Conservation (phyloP, 2,888 invertebrate genomes). For the Sminthurinus aureus region DNA sequence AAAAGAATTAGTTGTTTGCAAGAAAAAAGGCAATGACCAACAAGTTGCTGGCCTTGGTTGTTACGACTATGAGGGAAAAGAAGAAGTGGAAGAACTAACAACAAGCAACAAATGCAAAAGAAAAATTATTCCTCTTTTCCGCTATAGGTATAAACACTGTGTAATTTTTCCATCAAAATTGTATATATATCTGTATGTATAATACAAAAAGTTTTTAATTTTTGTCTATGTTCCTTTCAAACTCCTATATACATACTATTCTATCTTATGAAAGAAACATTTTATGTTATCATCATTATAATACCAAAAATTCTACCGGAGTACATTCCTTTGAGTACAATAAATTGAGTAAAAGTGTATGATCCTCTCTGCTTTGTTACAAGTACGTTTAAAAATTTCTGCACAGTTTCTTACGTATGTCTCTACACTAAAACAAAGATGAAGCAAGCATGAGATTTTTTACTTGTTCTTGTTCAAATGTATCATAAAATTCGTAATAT, state of each 20-base stretch:
- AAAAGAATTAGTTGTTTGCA: background rate
- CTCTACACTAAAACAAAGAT: no score
- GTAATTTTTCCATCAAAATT: conserved; percentile 5
- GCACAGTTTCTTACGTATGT: no score
- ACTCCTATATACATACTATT: background rate
- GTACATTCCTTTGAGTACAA: background rate
- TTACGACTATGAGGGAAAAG: background rate
- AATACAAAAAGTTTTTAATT: no score
- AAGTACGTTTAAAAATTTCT: no score
- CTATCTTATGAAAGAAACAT: conserved; percentile 4
- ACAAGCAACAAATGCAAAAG: background rate
- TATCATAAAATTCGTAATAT: background rate
- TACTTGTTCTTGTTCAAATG: background rate
- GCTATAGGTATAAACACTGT: conserved; percentile 28
- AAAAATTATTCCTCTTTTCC: conserved; percentile 14
- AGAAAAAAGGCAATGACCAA: conserved; percentile 38
- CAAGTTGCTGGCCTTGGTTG: conserved; percentile 37
- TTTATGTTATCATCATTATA: conserved; percentile 3
- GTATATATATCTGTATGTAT: no score
- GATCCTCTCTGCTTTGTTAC: no score
- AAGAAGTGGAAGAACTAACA: background rate
- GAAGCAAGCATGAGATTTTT: no score
- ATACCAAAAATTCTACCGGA: background rate
- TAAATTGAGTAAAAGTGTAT: no score
- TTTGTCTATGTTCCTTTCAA: background rate